These are phyloP conservation scores for Ursus arctos DNA, from an alignment of 2,113 vertebrate species.

Conservation along the genomic window DNA sequence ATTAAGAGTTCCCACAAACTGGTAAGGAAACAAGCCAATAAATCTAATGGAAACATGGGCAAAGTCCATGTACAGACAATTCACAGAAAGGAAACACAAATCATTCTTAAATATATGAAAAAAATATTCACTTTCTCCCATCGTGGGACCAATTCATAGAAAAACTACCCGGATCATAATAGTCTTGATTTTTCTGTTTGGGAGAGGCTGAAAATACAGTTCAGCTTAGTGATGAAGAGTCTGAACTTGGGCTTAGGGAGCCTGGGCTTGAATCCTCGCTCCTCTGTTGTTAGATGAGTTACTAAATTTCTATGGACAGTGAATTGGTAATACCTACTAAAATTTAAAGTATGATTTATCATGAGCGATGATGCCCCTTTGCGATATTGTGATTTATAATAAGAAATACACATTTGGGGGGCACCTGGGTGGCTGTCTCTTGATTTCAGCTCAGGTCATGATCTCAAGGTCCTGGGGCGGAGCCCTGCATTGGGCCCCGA, in stretches of 20 bases:
- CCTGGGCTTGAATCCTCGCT: neutral
- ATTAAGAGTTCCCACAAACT: neutral
- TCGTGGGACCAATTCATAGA: neutral
- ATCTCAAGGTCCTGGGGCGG: no score
- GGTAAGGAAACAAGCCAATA: constrained; percentile 14
- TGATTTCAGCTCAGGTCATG: no score
- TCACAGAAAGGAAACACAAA: constrained; percentile 42
- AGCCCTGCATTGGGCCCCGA: neutral
- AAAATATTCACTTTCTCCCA: neutral
- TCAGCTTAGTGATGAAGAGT: neutral
- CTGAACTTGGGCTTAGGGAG: neutral
- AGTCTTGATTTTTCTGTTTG: neutral
- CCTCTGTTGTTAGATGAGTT: neutral
- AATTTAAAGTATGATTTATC: neutral
- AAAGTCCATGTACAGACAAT: neutral
- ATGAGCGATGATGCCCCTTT: neutral
- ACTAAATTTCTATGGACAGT: neutral
- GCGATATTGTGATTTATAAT: neutral
- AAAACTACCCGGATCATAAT: neutral
- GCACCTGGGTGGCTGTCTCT: no score
- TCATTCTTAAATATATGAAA: neutral
- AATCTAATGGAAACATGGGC: neutral
- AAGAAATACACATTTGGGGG: neutral
- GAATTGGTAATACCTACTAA: neutral
- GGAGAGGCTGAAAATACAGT: neutral